Percentiles rank a stretch among this genome's conserved stretches.
These are phyloP conservation scores for Alectura lathami DNA, from an alignment of 2,113 vertebrate genomes.

Conservation along the genomic window DNA sequence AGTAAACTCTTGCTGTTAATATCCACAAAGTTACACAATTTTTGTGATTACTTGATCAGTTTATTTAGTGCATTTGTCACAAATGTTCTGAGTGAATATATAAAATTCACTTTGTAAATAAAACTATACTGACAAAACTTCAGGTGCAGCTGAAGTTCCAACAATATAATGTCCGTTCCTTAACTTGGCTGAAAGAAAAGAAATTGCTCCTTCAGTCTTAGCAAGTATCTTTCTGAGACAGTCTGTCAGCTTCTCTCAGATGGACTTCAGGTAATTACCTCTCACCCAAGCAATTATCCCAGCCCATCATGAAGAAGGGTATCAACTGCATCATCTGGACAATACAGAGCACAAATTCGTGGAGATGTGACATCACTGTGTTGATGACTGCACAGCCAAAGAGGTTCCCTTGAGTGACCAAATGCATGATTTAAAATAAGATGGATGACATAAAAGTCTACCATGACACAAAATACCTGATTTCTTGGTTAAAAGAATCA, in stretches of 20 bases:
- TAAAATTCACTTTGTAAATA: neutral
- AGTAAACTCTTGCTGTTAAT: neutral
- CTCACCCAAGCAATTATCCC: neutral
- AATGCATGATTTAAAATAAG: neutral
- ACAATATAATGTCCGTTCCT: neutral
- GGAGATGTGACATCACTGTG: neutral
- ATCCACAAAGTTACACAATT: neutral
- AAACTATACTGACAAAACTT: neutral
- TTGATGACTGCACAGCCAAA: neutral
- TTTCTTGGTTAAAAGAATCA: neutral
- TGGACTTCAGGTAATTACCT: neutral
- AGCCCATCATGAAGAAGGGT: neutral
- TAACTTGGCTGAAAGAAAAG: neutral
- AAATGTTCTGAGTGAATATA: neutral
- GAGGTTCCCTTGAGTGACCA: neutral
- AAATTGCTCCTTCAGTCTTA: slow-evolving; percentile 5
- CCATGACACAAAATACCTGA: neutral
- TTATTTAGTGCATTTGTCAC: neutral
- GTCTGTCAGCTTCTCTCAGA: neutral
- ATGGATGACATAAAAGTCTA: neutral
- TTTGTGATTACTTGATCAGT: neutral
- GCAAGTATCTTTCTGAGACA: neutral
- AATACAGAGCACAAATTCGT: neutral
- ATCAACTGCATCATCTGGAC: neutral
- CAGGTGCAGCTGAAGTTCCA: neutral